phyloP scores from a whole-genome alignment of 1,140 invertebrate species.

The Nebria ingens region DNA sequence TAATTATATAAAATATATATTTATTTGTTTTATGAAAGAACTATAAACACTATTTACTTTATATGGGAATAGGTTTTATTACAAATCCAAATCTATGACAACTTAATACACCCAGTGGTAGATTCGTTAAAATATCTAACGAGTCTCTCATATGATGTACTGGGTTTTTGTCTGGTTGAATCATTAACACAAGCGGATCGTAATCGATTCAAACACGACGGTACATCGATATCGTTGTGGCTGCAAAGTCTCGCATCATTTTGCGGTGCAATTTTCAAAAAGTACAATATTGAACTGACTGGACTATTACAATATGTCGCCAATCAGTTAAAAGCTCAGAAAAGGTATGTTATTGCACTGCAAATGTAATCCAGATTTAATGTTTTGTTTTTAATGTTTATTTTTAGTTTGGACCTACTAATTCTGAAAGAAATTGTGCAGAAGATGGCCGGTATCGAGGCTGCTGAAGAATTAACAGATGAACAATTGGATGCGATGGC shows the following conservation, averaged over 20 bases:
- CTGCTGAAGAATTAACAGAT: slow-evolving; percentile 89
- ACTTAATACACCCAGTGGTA: slow-evolving; percentile 92
- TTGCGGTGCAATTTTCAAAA: slow-evolving; percentile 91
- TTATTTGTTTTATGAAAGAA: slow-evolving; percentile 8
- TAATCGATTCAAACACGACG: slow-evolving; percentile 75
- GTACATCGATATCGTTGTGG: slow-evolving; percentile 92
- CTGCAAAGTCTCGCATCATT: slow-evolving; percentile 89
- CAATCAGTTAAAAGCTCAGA: slow-evolving; percentile 92
- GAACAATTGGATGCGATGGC: slow-evolving; percentile 94
- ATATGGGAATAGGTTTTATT: slow-evolving; percentile 49
- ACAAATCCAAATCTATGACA: slow-evolving; percentile 98
- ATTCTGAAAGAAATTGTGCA: slow-evolving; percentile 97
- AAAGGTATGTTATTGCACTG: slow-evolving; percentile 54
- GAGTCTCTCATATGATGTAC: slow-evolving; percentile 89
- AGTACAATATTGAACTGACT: slow-evolving; percentile 92
- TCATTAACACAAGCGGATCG: slow-evolving; percentile 67
- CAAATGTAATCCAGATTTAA: neutral
- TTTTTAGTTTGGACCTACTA: slow-evolving; percentile 78
- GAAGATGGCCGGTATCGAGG: slow-evolving; percentile 98
- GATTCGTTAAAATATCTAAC: slow-evolving; percentile 97
- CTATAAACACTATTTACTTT: neutral
- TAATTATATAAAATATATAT: slow-evolving; percentile 35
- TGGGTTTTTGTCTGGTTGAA: slow-evolving; percentile 93
- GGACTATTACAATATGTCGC: slow-evolving; percentile 94
- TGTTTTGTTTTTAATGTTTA: slow-evolving; percentile 16